phyloP scores from a whole-genome alignment of 2,797 vertebrate genomes.

The Neosilurus mollespiculum region DNA sequence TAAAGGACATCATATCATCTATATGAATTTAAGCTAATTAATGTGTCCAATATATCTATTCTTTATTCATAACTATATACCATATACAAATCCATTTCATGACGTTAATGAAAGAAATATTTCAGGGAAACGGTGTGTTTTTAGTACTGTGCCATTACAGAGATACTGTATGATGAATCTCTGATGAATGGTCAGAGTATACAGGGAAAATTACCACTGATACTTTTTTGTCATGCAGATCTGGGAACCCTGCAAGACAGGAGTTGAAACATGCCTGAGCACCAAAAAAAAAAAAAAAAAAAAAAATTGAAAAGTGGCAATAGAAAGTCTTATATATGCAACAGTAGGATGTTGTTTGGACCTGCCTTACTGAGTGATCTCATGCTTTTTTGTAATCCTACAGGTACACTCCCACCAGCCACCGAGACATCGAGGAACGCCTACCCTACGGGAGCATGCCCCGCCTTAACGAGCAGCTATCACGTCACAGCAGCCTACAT shows the following conservation, averaged over 20 bases:
- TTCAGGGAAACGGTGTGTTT: neutral
- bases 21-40: neutral
- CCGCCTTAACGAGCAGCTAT: slow-evolving; percentile 82
- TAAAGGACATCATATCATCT: neutral
- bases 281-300: neutral
- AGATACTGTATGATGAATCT: neutral
- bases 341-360: slow-evolving; percentile 46
- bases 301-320: neutral
- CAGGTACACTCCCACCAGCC: slow-evolving; percentile 84
- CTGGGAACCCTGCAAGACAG: neutral
- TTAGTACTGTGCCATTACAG: neutral
- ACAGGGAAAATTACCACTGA: neutral
- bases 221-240: neutral
- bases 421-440: slow-evolving; percentile 80
- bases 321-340: neutral
- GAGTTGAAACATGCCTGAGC: neutral
- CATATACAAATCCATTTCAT: neutral
- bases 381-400: neutral
- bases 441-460: slow-evolving; percentile 89
- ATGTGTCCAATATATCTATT: neutral
- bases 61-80: neutral
- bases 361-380: slow-evolving; percentile 36
- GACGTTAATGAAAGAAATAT: neutral
- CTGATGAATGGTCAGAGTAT: neutral
- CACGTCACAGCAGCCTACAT: slow-evolving; percentile 87